Conservation (phyloP, 2,888 invertebrate genomes). For the Drosophila aldrichi region DNA sequence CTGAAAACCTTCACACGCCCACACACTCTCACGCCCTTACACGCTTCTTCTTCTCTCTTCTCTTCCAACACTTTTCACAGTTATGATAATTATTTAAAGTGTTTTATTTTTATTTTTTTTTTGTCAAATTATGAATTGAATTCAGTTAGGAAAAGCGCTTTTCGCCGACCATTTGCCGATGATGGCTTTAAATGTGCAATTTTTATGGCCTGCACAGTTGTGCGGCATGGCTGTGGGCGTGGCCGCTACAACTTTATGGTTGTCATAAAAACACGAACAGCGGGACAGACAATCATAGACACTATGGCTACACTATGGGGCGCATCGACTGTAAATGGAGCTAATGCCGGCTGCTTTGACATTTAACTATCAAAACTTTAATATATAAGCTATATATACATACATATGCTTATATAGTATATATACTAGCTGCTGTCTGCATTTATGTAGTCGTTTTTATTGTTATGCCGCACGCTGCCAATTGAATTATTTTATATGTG, state of each 20-base stretch:
- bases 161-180: constrained; percentile 31
- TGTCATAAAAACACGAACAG: constrained; percentile 43
- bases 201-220: constrained; percentile 40
- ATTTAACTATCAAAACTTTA: constrained; percentile 42
- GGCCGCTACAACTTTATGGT: constrained; percentile 43
- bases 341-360: constrained; percentile 49
- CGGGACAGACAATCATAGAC: background rate
- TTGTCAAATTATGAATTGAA: constrained; percentile 24
- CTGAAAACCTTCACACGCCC: background rate
- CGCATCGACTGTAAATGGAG: constrained; percentile 29
- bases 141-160: constrained; percentile 19
- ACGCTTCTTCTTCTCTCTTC: background rate
- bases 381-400: constrained; percentile 10
- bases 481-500: constrained; percentile 41
- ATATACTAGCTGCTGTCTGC: constrained; percentile 3
- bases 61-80: background rate
- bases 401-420: background rate
- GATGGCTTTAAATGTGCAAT: constrained; percentile 54
- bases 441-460: constrained; percentile 38
- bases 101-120: constrained; percentile 2
- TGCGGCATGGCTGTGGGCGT: constrained; percentile 17
- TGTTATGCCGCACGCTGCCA: constrained; percentile 46
- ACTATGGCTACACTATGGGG: background rate
- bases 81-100: constrained; percentile 11
- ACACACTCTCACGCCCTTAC: too few species aligned